Evolutionary conservation across 2,113 vertebrate genomes (phyloP).

Genomic region (Embiotoca jacksoni): DNA sequence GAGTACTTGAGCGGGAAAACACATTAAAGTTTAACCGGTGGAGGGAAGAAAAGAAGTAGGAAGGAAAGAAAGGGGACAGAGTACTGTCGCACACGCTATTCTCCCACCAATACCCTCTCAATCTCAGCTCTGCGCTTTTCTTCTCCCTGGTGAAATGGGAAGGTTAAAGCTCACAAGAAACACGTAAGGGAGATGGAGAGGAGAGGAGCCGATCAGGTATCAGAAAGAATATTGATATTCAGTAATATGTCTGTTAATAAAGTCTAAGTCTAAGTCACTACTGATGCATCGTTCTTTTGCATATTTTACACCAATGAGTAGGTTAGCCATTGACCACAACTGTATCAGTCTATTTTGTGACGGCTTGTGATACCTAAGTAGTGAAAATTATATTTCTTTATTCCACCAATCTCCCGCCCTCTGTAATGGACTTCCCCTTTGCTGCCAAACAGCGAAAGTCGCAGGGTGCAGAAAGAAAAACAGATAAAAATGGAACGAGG

Average conservation of each 20-base stretch:
- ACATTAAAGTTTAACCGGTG: conserved; percentile 83
- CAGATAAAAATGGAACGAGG: conserved; percentile 44
- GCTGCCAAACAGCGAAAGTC: conserved; percentile 45
- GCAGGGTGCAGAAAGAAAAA: conserved; percentile 60
- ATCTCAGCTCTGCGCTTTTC: conserved; percentile 9
- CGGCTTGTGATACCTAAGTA: background rate
- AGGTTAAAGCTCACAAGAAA: background rate
- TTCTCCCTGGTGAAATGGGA: conserved; percentile 20
- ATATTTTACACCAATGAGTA: conserved; percentile 9
- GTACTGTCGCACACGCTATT: conserved; percentile 50
- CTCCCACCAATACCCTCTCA: conserved; percentile 1
- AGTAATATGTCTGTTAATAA: conserved; percentile 37
- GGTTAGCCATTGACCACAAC: background rate
- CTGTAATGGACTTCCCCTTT: conserved; percentile 30
- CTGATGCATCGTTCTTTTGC: conserved; percentile 20
- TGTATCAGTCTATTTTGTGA: conserved; percentile 3
- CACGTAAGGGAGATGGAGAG: background rate
- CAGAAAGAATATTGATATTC: conserved; percentile 49
- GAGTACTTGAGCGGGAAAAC: conserved; percentile 78
- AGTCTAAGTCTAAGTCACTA: no score
- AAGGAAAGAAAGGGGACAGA: conserved; percentile 61
- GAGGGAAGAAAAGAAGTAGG: conserved; percentile 50
- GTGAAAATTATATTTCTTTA: conserved; percentile 34
- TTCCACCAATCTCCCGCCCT: conserved; percentile 2
- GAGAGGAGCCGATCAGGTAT: background rate